These are phyloP conservation scores for Hartigia nigra DNA, from an alignment of 2,888 invertebrate genomes.

Conservation along the genomic window DNA sequence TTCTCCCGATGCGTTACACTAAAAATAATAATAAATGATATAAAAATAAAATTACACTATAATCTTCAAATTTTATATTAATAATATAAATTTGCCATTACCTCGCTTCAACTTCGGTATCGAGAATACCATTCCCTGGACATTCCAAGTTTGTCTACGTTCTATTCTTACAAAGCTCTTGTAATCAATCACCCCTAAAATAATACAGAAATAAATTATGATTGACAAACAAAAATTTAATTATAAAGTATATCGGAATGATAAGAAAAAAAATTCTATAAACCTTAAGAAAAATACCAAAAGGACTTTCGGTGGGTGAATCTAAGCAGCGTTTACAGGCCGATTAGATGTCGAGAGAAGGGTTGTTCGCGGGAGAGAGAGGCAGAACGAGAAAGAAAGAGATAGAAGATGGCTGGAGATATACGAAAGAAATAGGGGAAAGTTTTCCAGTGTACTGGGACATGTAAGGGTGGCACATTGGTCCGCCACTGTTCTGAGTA, in stretches of 20 bases:
- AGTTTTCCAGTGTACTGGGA: not conserved
- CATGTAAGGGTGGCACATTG: not conserved
- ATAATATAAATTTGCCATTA: not conserved
- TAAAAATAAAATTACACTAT: not conserved
- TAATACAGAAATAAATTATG: not conserved
- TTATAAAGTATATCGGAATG: not conserved
- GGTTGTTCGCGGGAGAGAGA: slow-evolving; percentile 16
- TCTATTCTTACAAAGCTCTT: not conserved
- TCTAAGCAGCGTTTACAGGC: slow-evolving; percentile 42
- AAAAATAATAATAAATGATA: not conserved
- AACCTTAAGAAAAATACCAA: not conserved
- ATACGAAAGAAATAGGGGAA: slow-evolving; percentile 9
- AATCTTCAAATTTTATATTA: not conserved
- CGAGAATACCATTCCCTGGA: not conserved
- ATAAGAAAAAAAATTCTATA: not conserved
- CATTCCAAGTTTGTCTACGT: not conserved
- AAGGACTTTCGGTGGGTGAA: slow-evolving; percentile 15
- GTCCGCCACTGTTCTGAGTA: not conserved
- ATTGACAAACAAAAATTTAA: not conserved
- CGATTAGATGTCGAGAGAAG: slow-evolving; percentile 41
- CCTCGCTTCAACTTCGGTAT: not conserved
- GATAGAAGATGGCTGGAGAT: not conserved
- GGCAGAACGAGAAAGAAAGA: slow-evolving; percentile 15
- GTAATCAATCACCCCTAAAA: not conserved
- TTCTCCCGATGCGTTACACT: not conserved